phyloP scores from a whole-genome alignment of 2,113 vertebrate species.

The Okapia johnstoni region DNA sequence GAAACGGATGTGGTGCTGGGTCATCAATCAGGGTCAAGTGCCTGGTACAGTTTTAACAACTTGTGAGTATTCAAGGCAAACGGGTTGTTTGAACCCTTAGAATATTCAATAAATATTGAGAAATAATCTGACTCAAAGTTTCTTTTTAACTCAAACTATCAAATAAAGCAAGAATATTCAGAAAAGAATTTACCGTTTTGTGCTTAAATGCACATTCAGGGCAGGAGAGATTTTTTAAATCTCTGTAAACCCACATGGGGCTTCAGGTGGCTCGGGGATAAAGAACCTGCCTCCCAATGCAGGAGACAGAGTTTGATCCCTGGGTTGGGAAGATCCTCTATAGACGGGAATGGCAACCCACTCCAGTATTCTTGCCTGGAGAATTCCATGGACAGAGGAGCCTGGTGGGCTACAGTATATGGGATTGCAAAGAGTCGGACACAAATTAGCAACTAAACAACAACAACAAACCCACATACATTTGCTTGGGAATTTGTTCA shows the following conservation, averaged over 20 bases:
- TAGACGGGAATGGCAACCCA: not conserved
- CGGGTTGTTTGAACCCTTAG: not conserved
- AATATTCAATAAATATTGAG: not conserved
- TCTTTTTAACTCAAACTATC: not conserved
- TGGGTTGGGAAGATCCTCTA: not conserved
- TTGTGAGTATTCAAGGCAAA: not conserved
- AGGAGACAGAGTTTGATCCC: not conserved
- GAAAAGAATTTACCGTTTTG: not conserved
- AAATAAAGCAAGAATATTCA: not conserved
- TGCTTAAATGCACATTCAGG: not conserved
- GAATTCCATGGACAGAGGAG: not conserved
- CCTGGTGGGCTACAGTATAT: not conserved
- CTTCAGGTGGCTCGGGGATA: not conserved
- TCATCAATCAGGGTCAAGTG: not conserved
- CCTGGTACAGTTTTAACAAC: not conserved
- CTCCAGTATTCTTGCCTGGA: not conserved
- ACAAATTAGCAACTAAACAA: not conserved
- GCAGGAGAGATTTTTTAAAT: not conserved
- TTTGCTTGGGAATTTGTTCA: not conserved
- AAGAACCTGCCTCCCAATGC: not conserved
- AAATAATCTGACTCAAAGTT: not conserved
- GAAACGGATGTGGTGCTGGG: not conserved
- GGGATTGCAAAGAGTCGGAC: not conserved
- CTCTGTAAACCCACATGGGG: not conserved
- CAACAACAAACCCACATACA: not conserved